Base-by-base conservation (phyloP, 2,113 vertebrate genomes). In the Copsychus sechellarum region DNA sequence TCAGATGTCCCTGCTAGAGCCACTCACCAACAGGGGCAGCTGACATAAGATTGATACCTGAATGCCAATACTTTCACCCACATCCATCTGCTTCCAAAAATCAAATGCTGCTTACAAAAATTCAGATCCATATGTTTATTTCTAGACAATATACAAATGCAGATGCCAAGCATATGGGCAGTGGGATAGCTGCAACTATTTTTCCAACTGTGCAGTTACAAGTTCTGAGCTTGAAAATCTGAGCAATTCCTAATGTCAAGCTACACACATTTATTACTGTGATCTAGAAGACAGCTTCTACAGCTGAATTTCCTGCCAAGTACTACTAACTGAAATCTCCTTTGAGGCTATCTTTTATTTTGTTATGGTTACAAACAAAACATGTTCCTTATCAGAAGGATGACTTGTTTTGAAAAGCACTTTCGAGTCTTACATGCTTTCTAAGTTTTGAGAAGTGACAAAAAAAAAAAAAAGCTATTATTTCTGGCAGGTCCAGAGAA, bases 151-250 rank as follows among this genome's bases (percentile, higher is more conserved):
- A 90, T 57, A 94, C 74, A 95, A 96, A 94, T 93, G 95, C 76
- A 95, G 88, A 88, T 96, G 92, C 76, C 88, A 94, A 97, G 78
- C 96, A 97, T 93, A 96, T 82, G 95, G 93, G 79, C 76, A 92
- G 92, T 90, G 87, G 90, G 93, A 90, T 95, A 94, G 90, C 88
- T 93, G 90, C 87, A 93, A 94, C 92, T 92, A 93, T 88, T 93
- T 88, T 88, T 96, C 94, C 92, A 96, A 96, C 90, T 92, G 88
- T 94, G 82, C 76, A 78, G 71, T 83, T 95, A 69, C 10, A 82
- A 88, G 66, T 86, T 93, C 78, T 81, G 93, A 95, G 90, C 62
- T 71, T 94, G 82, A 86, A 95, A 88, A 95, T 73, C 60, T 74
- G 90, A 96, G 93, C 81, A 90, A 86, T 66, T 95, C 51, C 38